Evolutionary conservation across 2,113 vertebrate species (phyloP), one percentile per base, ranked within the genome.

Genomic region (Madoqua kirkii): DNA sequence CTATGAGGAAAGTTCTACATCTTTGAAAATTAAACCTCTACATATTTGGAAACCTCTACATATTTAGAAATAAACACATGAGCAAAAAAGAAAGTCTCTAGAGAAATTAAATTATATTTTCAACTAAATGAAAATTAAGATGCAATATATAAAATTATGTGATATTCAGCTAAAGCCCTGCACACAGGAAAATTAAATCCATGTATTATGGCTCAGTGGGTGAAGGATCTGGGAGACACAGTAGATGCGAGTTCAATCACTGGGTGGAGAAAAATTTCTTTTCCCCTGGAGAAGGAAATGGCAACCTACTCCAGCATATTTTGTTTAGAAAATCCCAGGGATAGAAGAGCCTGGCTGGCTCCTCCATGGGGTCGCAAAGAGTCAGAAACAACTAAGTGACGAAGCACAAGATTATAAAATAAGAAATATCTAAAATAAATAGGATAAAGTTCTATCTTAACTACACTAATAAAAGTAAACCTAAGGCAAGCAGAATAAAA

Each of bases 21-120:
- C 33, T 15, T 62, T 62, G 60, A 62, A 62, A 33, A 60, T 60
- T 31, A 60, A 62, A 62, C 60, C 60, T 62, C 31, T 62, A 31
- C 60, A 62, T 62, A 62, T 62, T 31, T 62, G 60, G 27, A 62
- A 62, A 62, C 12, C 12, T 43, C 33, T 23, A 52, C n/a, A 74
- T 29, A 88, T 54, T 92, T 93, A 62, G 15, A 93, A 93, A 48
- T 88, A 89, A 83, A 89, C 19, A 74, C 16, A 19, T 40, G 19
- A 23, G n/a, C 87, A 87, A 67, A 62, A 90, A 62, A 91, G 50
- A 36, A 87, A 59, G n/a, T 87, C 60, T 94, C 60, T n/a, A 60
- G 54, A 17, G 45, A 94, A 94, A 62, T 78, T 79, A 94, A 91
- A 74, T 78, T 79, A 82, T 57, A 84, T 62, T 89, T 89, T 96